phyloP scores from a whole-genome alignment of 2,888 invertebrate genomes.

The Aradus depressus region DNA sequence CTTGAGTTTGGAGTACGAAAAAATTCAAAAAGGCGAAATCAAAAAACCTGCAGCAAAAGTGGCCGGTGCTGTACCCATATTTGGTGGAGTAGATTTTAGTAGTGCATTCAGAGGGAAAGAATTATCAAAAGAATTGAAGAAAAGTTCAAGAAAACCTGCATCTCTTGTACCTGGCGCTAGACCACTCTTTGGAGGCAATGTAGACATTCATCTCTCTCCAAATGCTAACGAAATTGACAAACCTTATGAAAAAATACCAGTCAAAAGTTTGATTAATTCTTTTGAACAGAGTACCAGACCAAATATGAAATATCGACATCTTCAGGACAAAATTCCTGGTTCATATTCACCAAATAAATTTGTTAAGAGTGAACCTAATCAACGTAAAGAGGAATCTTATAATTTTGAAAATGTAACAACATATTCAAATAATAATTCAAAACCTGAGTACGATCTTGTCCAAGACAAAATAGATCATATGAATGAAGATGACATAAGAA shows the following conservation, averaged over 20 bases:
- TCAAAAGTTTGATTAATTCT: slow-evolving; percentile 45
- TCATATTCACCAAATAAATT: slow-evolving; percentile 10
- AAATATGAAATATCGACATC: slow-evolving; percentile 41
- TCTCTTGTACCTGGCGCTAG: slow-evolving; percentile 27
- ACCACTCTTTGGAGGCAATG: slow-evolving; percentile 25
- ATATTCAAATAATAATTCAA: not conserved
- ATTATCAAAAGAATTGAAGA: slow-evolving; percentile 15
- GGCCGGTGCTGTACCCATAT: slow-evolving; percentile 25
- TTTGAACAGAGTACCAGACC: slow-evolving; percentile 53
- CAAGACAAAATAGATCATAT: slow-evolving; percentile 17
- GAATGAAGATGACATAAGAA: slow-evolving; percentile 22
- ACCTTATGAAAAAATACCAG: slow-evolving; percentile 36
- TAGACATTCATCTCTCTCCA: slow-evolving; percentile 21
- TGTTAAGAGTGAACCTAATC: not conserved
- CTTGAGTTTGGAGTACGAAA: slow-evolving; percentile 24
- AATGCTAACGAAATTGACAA: slow-evolving; percentile 16
- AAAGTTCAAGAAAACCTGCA: slow-evolving; percentile 31
- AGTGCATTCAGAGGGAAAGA: slow-evolving; percentile 15
- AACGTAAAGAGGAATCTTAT: slow-evolving; percentile 4
- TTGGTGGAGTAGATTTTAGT: slow-evolving; percentile 19
- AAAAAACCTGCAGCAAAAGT: slow-evolving; percentile 26
- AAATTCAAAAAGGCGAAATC: slow-evolving; percentile 33
- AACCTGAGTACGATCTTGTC: slow-evolving; percentile 1
- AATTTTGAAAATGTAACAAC: not conserved
- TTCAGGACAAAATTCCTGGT: slow-evolving; percentile 15